A percentile compares a stretch with the other conserved stretches of the same genome.
Conservation (phyloP, 2,113 vertebrate species). For the Chloropsis hardwickii region DNA sequence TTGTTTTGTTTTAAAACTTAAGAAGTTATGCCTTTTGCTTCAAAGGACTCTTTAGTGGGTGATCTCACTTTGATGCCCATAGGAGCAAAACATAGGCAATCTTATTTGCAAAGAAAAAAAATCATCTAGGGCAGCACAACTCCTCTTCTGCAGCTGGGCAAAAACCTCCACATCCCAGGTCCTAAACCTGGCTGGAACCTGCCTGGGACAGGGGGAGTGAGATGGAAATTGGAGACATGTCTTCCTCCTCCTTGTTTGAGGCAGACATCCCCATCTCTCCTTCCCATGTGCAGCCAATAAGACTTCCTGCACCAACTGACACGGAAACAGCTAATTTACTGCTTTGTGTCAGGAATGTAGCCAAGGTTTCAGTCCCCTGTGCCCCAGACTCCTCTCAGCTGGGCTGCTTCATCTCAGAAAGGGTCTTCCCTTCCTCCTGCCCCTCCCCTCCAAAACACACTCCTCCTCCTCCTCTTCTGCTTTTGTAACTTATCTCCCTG, state of each 20-base stretch:
- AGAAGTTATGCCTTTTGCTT: not conserved
- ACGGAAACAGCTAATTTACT: conserved; percentile 24
- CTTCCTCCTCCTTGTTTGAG: not conserved
- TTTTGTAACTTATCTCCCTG: conserved; percentile 77
- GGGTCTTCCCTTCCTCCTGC: conserved; percentile 26
- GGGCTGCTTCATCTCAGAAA: conserved; percentile 39
- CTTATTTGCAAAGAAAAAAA: not conserved
- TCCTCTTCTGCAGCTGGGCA: not conserved
- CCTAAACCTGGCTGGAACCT: not conserved
- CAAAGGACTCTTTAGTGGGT: not conserved
- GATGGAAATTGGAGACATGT: not conserved
- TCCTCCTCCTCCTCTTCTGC: conserved; percentile 62
- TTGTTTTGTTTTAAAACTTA: not conserved
- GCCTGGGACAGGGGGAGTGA: not conserved
- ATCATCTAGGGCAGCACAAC: not conserved
- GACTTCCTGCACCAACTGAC: conserved; percentile 42
- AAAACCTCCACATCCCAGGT: not conserved
- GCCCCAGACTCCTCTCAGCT: not conserved
- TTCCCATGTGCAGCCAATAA: not conserved
- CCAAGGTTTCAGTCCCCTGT: not conserved
- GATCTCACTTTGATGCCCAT: not conserved
- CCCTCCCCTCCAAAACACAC: not conserved
- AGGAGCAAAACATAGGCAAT: not conserved
- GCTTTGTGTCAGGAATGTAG: not conserved
- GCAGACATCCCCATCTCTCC: conserved; percentile 45